Conservation (phyloP, 2,113 vertebrate species). For the Peromyscus californicus region DNA sequence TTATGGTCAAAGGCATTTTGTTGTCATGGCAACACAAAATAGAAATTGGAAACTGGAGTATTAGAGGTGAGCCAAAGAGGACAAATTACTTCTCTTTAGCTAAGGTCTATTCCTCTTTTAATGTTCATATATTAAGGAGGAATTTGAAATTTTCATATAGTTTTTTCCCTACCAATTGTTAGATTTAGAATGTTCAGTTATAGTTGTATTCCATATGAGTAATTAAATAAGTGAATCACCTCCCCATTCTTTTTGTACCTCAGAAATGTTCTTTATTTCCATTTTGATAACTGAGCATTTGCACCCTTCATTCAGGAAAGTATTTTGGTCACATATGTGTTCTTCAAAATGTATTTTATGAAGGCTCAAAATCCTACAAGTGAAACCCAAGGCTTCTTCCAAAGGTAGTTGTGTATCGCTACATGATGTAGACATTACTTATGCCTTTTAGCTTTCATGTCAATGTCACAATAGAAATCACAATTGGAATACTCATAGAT, state of each 20-base stretch:
- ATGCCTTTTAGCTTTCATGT: not conserved
- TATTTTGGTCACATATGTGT: constrained; percentile 39
- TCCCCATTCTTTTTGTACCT: not conserved
- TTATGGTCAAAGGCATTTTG: constrained; percentile 67
- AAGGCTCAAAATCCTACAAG: not conserved
- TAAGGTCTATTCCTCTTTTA: not conserved
- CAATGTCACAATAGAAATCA: not conserved
- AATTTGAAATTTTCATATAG: not conserved
- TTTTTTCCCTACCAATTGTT: not conserved
- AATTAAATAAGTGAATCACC: constrained; percentile 15
- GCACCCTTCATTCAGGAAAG: not conserved
- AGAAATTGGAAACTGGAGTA: constrained; percentile 48
- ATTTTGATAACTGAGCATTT: constrained; percentile 34
- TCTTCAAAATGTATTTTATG: not conserved
- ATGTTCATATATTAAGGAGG: constrained; percentile 30
- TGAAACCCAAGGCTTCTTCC: not conserved
- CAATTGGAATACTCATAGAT: not conserved
- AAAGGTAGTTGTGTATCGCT: not conserved
- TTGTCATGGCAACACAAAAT: constrained; percentile 73
- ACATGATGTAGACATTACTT: not conserved
- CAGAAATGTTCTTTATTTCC: constrained; percentile 20
- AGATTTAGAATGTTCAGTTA: constrained; percentile 20
- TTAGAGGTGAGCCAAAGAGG: constrained; percentile 55
- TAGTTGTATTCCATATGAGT: not conserved
- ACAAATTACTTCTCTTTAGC: constrained; percentile 14